Base-by-base conservation (phyloP, 1,140 invertebrate species). In the Caenorhabditis brenneri region DNA sequence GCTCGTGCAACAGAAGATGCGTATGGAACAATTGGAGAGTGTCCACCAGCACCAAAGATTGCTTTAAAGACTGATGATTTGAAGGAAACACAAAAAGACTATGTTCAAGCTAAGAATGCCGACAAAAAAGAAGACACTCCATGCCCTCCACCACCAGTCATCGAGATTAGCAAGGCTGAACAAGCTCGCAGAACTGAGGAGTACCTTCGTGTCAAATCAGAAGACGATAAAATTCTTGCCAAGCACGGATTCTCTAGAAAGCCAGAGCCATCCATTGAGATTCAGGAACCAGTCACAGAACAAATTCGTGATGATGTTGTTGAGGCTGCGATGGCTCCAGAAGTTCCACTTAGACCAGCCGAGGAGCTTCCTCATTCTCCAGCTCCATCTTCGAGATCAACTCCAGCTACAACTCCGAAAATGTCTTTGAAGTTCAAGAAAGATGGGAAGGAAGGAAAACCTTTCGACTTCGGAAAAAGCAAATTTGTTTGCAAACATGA, bases 401-500 rank as follows among this genome's bases (percentile, higher is more conserved):
- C 82, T 39, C 82, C 82, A 22, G 55, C 84, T 10, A 90, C 90
- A n/a, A 90, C 89, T 19, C 89, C 89, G 12, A 86, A 84, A 49
- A 78, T 90, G 24, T 85, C 84, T 39, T 58, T 88, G 16, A 91
- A 89, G 65, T 91, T 90, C 65, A 86, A 79, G 36, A 87, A 86
- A 55, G 83, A 81, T 79, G 29, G 33, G 19, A 85, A 86, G 42
- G 80, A 82, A 27, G 51, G 39, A 33, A 81, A 60, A 19, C 42
- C 46, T 15, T 90, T 90, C 69, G 89, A 90, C n/a, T 90, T 89
- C 51, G 89, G 89, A 29, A 90, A 90, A 60, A 87, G 86, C 46
- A 90, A 90, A 65, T 88, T 90, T 36, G 83, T 81, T 19, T 88
- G 88, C 16, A 91, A 90, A 80, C 88, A 90, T 83, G 89, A 90